These are phyloP conservation scores for Spodoptera exigua DNA, from an alignment of 2,888 invertebrate genomes.

Conservation along the genomic window DNA sequence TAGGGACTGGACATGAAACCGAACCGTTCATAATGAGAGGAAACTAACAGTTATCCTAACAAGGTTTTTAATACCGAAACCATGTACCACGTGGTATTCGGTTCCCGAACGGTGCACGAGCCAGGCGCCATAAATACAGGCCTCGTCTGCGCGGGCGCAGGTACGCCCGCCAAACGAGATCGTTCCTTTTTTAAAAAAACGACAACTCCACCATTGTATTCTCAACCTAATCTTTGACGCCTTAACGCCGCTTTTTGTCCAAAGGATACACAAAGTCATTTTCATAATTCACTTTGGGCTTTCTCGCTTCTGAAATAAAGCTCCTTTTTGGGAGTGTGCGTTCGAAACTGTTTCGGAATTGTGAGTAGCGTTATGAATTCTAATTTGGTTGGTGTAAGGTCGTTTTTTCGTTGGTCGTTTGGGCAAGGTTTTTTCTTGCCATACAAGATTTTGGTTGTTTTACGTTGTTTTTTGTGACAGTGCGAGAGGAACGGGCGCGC, in stretches of 20 bases:
- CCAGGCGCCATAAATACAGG: slow-evolving; percentile 88
- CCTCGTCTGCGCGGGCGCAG: slow-evolving; percentile 86
- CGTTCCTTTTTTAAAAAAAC: slow-evolving; percentile 82
- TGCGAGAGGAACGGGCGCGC: slow-evolving; percentile 76
- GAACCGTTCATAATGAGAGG: slow-evolving; percentile 73
- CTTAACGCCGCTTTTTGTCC: slow-evolving; percentile 64
- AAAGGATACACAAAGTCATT: slow-evolving; percentile 62
- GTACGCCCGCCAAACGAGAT: slow-evolving; percentile 89
- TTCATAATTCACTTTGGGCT: slow-evolving; percentile 87
- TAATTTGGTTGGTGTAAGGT: slow-evolving; percentile 63
- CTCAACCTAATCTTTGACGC: slow-evolving; percentile 61
- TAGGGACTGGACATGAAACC: slow-evolving; percentile 25
- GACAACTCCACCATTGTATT: slow-evolving; percentile 52
- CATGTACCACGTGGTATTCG: slow-evolving; percentile 80
- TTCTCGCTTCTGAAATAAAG: slow-evolving; percentile 88
- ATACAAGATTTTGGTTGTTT: slow-evolving; percentile 85
- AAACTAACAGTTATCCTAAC: slow-evolving; percentile 85
- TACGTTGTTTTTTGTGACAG: slow-evolving; percentile 84
- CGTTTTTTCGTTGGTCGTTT: slow-evolving; percentile 60
- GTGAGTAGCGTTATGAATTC: slow-evolving; percentile 56
- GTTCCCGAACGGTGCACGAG: slow-evolving; percentile 74
- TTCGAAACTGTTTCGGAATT: slow-evolving; percentile 63
- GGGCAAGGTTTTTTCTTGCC: slow-evolving; percentile 78
- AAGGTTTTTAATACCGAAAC: slow-evolving; percentile 79
- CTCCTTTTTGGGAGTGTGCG: slow-evolving; percentile 81